Percentiles rank a stretch among this genome's conserved stretches.
These are phyloP conservation scores for Eulemur rubriventer DNA, from an alignment of 2,797 vertebrate species.

Conservation along the genomic window DNA sequence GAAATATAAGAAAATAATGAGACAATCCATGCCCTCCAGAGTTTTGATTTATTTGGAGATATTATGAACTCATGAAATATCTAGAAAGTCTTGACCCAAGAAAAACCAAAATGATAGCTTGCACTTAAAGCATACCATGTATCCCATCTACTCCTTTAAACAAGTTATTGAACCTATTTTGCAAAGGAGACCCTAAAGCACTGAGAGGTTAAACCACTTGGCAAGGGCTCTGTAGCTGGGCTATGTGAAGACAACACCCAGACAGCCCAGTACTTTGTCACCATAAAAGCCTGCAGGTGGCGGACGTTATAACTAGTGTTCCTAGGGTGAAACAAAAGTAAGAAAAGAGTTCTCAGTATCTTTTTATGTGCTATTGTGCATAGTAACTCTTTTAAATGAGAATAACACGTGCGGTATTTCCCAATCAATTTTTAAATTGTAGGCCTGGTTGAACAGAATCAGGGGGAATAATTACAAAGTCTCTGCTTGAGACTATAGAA, in stretches of 20 bases:
- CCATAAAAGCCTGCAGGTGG: not conserved
- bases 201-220: not conserved
- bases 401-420: not conserved
- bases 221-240: not conserved
- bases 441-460: constrained; percentile 12
- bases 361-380: not conserved
- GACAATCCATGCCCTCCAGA: not conserved
- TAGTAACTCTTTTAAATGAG: not conserved
- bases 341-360: not conserved
- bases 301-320: not conserved
- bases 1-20: not conserved
- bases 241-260: too few species aligned
- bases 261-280: not conserved
- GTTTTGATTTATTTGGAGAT: not conserved
- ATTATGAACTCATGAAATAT: constrained; percentile 16
- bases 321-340: not conserved
- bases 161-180: not conserved
- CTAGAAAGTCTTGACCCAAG: not conserved
- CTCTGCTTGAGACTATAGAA: not conserved
- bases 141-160: not conserved
- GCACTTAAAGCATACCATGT: not conserved
- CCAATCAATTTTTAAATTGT: not conserved
- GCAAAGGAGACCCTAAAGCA: not conserved
- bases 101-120: not conserved
- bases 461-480: not conserved